Base-by-base conservation (phyloP, 2,113 vertebrate genomes). In the Cyprinodon tularosa region DNA sequence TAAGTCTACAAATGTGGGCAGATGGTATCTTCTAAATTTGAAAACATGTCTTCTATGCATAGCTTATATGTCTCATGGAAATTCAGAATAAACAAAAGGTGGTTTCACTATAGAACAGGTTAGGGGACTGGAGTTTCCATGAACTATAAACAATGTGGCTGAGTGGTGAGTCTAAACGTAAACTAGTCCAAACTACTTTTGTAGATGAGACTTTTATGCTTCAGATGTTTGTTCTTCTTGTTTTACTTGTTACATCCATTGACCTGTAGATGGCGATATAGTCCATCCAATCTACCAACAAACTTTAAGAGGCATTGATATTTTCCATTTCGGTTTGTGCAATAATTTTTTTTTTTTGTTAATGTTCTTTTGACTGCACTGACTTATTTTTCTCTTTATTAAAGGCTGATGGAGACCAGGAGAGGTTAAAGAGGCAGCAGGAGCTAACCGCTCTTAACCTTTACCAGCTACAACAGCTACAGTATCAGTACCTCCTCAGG, bases 401-500 rank as follows among this genome's bases (percentile, higher is more conserved):
- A 20, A 77, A 99, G 98, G 95, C 96, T 0, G 98, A 99, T 64
- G 89, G 97, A 92, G 96, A 98, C 91, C 96, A 98, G 84, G 98
- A 99, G 80, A 94, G 97, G 83, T 85, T 98, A 76, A 98, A 96
- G 74, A 95, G 97, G 79, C 98, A 99, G 22, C 98, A 98, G 72
- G 97, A 99, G 86, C 85, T 96, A 72, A 96, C 96, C 44, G 96
- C 97, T 80, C 91, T 99, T 73, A 98, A 97, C 88, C 96, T 99
- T 81, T 97, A 97, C 93, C 98, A 99, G 78, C 94, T 98, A 71
- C 97, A 99, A 74, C 97, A 99, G 87, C 81, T 95, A 63, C 95
- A 96, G 68, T 99, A 98, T 93, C 98, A 99, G 82, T 97, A 98
- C 90, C 91, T 98, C 85, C 95, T 99, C 90, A 96, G 97, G 98